These are phyloP conservation scores for Clytia hemisphaerica DNA, from an alignment of 30 jellyfish, hydroid and myxozoan species.

Conservation along the genomic window DNA sequence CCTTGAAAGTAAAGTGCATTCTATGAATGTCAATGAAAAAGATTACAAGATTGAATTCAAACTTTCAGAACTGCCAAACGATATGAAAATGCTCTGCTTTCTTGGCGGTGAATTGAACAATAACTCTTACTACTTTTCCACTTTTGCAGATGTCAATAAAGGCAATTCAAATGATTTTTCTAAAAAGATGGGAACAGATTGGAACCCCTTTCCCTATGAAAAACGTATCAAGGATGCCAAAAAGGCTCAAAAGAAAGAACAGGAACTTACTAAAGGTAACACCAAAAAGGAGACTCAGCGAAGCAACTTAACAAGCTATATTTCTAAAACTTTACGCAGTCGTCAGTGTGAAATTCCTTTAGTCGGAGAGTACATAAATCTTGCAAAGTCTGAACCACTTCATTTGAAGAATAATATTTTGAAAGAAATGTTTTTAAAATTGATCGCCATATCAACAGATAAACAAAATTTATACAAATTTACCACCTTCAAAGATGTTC, in stretches of 20 bases:
- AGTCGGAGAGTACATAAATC: background rate
- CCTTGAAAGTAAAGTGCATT: background rate
- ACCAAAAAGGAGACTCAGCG: background rate
- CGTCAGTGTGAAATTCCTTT: slow-evolving; percentile 8
- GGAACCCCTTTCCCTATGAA: slow-evolving; percentile 3
- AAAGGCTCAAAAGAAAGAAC: background rate
- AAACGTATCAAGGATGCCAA: slow-evolving; percentile 6
- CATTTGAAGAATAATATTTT: background rate
- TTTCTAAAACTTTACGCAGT: background rate
- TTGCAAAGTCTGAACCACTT: background rate
- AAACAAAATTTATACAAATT: background rate
- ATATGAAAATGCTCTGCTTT: slow-evolving; percentile 1
- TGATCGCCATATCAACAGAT: background rate
- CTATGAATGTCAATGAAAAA: background rate
- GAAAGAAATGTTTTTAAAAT: background rate
- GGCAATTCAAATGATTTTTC: background rate
- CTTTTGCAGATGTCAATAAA: background rate
- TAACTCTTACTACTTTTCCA: background rate
- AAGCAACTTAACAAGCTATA: background rate
- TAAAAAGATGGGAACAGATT: slow-evolving; percentile 1
- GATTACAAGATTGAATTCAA: background rate
- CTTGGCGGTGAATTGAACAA: background rate
- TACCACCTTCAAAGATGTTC: background rate
- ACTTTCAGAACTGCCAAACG: background rate
- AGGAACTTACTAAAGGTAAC: background rate